These are phyloP conservation scores for Drosophila emarginata DNA, from an alignment of 2,888 invertebrate genomes.

Conservation along the genomic window DNA sequence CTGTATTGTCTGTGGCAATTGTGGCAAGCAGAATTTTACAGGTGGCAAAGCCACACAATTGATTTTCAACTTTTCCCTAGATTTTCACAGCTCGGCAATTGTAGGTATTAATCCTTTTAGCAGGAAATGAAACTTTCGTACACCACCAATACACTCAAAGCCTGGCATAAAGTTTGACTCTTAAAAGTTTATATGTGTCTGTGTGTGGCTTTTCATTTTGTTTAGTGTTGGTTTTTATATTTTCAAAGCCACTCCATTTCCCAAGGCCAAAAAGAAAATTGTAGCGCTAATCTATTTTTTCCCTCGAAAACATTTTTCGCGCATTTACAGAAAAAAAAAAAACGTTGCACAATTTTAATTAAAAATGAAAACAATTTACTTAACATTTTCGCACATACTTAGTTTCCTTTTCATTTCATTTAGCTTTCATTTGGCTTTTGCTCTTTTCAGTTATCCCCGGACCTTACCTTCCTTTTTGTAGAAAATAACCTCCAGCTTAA, in stretches of 20 bases:
- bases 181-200: not conserved
- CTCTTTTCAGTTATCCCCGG: constrained; percentile 15
- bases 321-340: constrained; percentile 21
- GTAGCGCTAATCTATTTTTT: constrained; percentile 1
- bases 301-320: constrained; percentile 25
- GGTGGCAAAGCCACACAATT: constrained; percentile 52
- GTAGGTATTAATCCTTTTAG: constrained; percentile 22
- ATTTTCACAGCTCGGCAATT: constrained; percentile 21
- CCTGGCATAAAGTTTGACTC: not conserved
- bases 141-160: not conserved
- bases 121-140: constrained; percentile 1
- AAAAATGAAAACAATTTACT: constrained; percentile 66
- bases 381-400: constrained; percentile 41
- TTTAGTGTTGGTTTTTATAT: not conserved
- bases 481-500: constrained; percentile 96
- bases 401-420: constrained; percentile 6
- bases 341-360: constrained; percentile 51
- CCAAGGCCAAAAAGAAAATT: not conserved
- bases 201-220: constrained; percentile 5
- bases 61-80: constrained; percentile 60
- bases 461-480: constrained; percentile 96
- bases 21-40: constrained; percentile 35
- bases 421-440: constrained; percentile 20
- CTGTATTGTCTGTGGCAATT: constrained; percentile 16
- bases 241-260: not conserved